Evolutionary conservation across 2,797 vertebrate genomes (phyloP).

Genomic region (Oryzias dopingdopingensis): DNA sequence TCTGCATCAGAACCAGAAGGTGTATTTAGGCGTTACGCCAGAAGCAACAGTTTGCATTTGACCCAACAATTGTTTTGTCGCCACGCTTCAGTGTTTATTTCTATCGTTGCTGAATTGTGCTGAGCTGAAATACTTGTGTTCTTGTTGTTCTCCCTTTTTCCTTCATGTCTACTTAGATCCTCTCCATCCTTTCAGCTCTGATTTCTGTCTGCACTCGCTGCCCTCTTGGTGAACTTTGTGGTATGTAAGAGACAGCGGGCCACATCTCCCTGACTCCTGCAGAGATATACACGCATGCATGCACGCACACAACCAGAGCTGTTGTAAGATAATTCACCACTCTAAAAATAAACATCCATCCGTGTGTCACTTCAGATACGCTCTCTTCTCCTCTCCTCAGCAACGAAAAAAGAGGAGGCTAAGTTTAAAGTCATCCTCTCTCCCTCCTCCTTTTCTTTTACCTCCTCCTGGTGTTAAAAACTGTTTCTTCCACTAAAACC

Average conservation of each 20-base stretch:
- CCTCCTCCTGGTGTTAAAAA: slow-evolving; percentile 17
- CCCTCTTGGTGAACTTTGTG: slow-evolving; percentile 70
- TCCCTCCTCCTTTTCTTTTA: background rate
- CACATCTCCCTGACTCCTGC: slow-evolving; percentile 63
- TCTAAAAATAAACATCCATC: slow-evolving; percentile 78
- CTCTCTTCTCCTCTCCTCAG: slow-evolving; percentile 30
- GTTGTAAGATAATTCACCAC: slow-evolving; percentile 70
- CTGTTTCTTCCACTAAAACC: slow-evolving; percentile 35
- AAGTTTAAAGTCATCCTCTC: slow-evolving; percentile 14
- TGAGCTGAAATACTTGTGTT: slow-evolving; percentile 4
- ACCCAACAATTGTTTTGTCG: slow-evolving; percentile 1
- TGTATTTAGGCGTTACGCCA: slow-evolving; percentile 4
- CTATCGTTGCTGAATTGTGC: slow-evolving; percentile 5
- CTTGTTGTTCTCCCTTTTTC: slow-evolving; percentile 18
- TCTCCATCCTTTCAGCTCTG: slow-evolving; percentile 58
- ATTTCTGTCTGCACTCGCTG: slow-evolving; percentile 56
- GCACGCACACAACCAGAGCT: slow-evolving; percentile 30
- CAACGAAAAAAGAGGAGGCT: slow-evolving; percentile 38
- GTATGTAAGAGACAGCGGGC: slow-evolving; percentile 66
- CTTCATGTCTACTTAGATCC: slow-evolving; percentile 43
- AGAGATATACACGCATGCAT: slow-evolving; percentile 47
- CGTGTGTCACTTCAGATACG: slow-evolving; percentile 76
- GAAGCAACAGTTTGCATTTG: slow-evolving; percentile 2
- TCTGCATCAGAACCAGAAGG: slow-evolving; percentile 61
- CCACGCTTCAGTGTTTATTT: slow-evolving; percentile 11